Evolutionary conservation across 2,888 invertebrate species (phyloP).

Genomic region (Oligia strigilis): DNA sequence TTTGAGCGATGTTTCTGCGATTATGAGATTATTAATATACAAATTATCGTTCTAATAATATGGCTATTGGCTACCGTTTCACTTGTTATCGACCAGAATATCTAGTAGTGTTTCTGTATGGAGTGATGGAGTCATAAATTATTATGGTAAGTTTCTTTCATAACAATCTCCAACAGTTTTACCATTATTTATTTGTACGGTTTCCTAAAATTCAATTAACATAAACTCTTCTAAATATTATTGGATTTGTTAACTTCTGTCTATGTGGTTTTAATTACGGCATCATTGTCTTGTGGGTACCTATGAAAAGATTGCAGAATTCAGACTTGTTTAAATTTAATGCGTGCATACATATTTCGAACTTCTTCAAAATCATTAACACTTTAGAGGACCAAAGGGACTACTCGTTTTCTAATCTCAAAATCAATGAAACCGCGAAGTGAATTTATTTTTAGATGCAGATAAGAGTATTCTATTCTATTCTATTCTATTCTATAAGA

Average conservation of each 20-base stretch:
- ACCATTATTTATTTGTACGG: too few species aligned
- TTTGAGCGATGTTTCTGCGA: not conserved
- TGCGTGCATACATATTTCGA: not conserved
- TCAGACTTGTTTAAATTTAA: not conserved
- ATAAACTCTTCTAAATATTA: not conserved
- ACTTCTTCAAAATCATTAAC: not conserved
- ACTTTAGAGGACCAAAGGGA: not conserved
- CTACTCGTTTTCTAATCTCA: not conserved
- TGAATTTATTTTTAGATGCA: conserved; percentile 41
- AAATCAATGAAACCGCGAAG: conserved; percentile 7
- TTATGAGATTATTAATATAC: not conserved
- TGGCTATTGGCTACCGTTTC: too few species aligned
- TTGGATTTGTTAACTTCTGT: not conserved
- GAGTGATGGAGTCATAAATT: not conserved
- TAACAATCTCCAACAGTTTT: not conserved
- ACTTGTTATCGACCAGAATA: not conserved
- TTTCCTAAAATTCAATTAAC: not conserved
- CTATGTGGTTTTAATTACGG: too few species aligned
- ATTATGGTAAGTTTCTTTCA: not conserved
- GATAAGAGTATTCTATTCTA: not conserved
- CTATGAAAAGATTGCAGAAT: not conserved
- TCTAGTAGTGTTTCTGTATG: not conserved
- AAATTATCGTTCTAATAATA: conserved; percentile 26
- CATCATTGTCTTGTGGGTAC: not conserved
- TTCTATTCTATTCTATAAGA: too few species aligned